Percentiles rank a stretch among this genome's conserved stretches.
These are phyloP conservation scores for Leucophenga maculata DNA, from an alignment of 2,888 invertebrate genomes.

Conservation along the genomic window DNA sequence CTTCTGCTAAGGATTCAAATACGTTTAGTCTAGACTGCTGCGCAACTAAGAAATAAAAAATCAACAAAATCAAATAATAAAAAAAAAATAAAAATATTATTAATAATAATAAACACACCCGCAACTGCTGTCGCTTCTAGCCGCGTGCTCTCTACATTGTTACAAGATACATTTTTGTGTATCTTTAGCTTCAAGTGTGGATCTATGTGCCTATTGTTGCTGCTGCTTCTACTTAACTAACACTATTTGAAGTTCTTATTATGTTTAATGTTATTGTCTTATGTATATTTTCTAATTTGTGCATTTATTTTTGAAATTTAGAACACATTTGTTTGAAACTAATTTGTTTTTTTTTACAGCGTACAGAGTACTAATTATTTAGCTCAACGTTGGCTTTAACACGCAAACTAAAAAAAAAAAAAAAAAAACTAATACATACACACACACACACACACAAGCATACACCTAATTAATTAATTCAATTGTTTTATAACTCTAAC, in stretches of 20 bases:
- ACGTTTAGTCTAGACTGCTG: constrained; percentile 7
- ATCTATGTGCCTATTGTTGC: constrained; percentile 37
- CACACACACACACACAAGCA: background rate
- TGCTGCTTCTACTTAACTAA: constrained; percentile 37
- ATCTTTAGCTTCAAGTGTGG: constrained; percentile 35
- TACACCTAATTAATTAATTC: background rate
- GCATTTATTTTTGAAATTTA: constrained; percentile 21
- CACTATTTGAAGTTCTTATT: background rate
- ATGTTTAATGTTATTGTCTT: too few species aligned
- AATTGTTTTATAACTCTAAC: too few species aligned
- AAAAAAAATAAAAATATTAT: too few species aligned
- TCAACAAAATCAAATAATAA: too few species aligned
- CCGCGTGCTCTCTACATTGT: background rate
- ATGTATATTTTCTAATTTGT: constrained; percentile 15
- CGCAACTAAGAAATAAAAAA: background rate
- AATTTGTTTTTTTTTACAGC: constrained; percentile 24
- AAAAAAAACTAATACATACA: constrained; percentile 39
- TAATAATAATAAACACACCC: too few species aligned
- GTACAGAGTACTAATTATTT: constrained; percentile 26
- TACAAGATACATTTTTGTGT: constrained; percentile 28
- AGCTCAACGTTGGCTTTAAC: constrained; percentile 9
- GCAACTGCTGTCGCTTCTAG: background rate
- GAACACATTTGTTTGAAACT: constrained; percentile 20
- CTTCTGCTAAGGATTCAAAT: constrained; percentile 40
- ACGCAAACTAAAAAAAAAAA: constrained; percentile 33